Evolutionary conservation across 1,140 invertebrate genomes (phyloP), one percentile per base, ranked within the genome.

Genomic region (Drosophila ogumai): DNA sequence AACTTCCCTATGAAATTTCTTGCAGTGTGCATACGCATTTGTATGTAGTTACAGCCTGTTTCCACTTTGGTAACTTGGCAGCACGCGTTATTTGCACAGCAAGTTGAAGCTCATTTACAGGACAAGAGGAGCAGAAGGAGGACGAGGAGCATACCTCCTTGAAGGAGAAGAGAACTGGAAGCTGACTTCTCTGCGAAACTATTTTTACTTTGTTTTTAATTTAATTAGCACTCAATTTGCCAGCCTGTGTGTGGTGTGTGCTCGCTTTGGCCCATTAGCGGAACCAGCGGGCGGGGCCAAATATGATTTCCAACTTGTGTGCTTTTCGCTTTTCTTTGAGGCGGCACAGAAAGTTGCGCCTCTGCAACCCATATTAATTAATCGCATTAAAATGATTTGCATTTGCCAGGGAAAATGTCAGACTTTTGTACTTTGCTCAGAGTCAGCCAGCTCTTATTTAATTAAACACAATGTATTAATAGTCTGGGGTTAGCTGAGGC

Each of bases 61-160:
- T 49, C 36, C 31, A 25, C 40, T 67, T 49, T 44, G n/a, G 43
- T 22, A 66, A 66, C 52, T 75, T 31, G 36, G 36, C 46, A 50
- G 50, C 69, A 67, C 52, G 66, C 56, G 63, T 75, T 88, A 77
- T 88, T 87, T 84, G 80, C 59, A 65, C 73, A 86, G 66, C 82
- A 88, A 90, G 87, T 84, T 88, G 79, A 41, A 90, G 76, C 84
- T 88, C 85, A 90, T 88, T 88, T 90, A 84, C 84, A 84, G 75
- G 71, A 79, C 75, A 71, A 50, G 74, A 59, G 50, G 64, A 54
- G 71, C 50, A 74, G 50, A 38, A 32, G 31, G 9, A 47, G 46
- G 22, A 5, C 8, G 0, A 25, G 12, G 6, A 25, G 44, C 22
- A 5, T 9, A 10, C 13, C 22, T 47, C 25, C 46, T 47, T 47